A percentile compares a stretch with the other conserved stretches of the same genome.
phyloP scores from a whole-genome alignment of 2,797 vertebrate genomes.

The Emys orbicularis region DNA sequence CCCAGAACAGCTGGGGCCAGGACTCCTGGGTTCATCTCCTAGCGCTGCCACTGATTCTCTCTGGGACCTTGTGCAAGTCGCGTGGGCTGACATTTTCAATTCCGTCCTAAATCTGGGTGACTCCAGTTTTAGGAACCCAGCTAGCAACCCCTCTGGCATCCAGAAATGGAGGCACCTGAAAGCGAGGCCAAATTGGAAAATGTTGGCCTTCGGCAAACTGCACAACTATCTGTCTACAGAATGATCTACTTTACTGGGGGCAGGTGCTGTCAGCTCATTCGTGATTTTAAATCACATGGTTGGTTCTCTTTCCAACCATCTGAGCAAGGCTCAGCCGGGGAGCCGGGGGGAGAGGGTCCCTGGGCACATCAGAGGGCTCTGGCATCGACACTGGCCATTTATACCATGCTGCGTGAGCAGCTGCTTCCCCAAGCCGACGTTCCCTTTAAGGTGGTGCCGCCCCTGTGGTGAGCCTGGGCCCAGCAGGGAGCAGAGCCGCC shows the following conservation, averaged over 20 bases:
- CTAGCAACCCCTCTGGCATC: neutral
- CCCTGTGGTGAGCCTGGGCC: neutral
- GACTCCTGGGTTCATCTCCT: neutral
- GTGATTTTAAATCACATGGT: neutral
- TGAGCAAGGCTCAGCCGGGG: rapidly evolving
- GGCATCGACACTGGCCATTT: rapidly evolving
- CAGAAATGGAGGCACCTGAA: neutral
- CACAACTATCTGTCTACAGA: too few relatives aligned
- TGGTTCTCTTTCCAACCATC: rapidly evolving
- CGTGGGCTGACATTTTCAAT: neutral
- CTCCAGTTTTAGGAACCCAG: neutral
- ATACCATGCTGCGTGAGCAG: neutral
- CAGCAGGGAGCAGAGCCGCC: neutral
- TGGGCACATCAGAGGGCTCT: neutral
- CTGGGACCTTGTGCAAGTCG: neutral
- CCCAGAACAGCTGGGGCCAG: neutral
- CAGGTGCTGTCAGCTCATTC: too few relatives aligned
- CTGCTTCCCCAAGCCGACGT: rapidly evolving
- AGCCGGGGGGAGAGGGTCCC: neutral
- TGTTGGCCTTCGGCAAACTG: too few relatives aligned
- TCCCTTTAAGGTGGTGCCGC: neutral
- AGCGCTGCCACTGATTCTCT: neutral
- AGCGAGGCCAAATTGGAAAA: too few relatives aligned
- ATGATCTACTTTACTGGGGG: too few relatives aligned
- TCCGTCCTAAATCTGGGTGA: neutral